phyloP scores from a whole-genome alignment of 2,888 invertebrate genomes.

The Hydrotaea diabolus region DNA sequence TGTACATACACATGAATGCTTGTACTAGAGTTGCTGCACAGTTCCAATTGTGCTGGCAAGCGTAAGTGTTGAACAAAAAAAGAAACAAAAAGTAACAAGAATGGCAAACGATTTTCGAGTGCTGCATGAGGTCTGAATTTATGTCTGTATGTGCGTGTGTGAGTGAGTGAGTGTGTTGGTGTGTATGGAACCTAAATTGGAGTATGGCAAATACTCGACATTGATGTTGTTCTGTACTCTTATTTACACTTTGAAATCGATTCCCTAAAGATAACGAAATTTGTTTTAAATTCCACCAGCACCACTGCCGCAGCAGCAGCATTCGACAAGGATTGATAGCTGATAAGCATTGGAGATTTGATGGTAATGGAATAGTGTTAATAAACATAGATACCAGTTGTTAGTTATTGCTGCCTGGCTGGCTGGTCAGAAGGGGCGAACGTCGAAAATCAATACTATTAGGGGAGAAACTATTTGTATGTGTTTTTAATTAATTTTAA shows the following conservation, averaged over 20 bases:
- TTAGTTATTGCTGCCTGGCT: too few species aligned
- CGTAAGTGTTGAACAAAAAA: conserved; percentile 9
- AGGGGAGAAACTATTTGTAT: too few species aligned
- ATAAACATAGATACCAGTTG: background rate
- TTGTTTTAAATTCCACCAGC: conserved; percentile 1
- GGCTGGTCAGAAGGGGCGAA: too few species aligned
- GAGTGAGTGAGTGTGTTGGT: background rate
- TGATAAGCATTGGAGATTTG: background rate
- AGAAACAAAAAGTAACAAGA: background rate
- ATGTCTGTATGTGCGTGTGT: background rate
- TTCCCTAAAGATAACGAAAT: conserved; percentile 6
- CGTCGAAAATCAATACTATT: too few species aligned
- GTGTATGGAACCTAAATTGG: background rate
- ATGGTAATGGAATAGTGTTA: background rate
- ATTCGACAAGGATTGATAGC: background rate
- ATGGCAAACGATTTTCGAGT: background rate
- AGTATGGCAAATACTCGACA: background rate
- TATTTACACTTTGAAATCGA: conserved; percentile 24
- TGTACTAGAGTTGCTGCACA: background rate
- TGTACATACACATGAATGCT: too few species aligned
- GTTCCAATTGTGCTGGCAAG: background rate
- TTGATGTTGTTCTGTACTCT: background rate
- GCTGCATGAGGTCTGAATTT: background rate
- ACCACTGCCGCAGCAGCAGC: too few species aligned
- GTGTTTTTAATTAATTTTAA: too few species aligned